Percentiles rank a stretch among this genome's conserved stretches.
Conservation (phyloP, 2,113 vertebrate genomes). For the Periophthalmodon schlosseri region DNA sequence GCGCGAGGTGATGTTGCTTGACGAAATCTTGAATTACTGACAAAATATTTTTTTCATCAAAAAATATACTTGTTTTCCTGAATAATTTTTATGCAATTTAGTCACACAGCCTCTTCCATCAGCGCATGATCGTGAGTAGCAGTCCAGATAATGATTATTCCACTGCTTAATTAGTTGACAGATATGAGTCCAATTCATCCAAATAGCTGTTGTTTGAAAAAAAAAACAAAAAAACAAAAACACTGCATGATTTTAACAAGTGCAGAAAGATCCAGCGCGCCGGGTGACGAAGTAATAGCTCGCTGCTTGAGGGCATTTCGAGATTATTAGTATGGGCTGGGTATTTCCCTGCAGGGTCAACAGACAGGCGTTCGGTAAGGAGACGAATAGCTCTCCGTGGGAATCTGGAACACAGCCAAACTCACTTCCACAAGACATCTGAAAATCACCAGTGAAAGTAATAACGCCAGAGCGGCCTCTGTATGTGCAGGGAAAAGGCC, state of each 20-base stretch:
- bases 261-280: slow-evolving; percentile 5
- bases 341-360: slow-evolving; percentile 14
- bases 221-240: too few species aligned
- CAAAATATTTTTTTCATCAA: too few species aligned
- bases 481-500: background rate
- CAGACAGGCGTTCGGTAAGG: slow-evolving; percentile 15
- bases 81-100: too few species aligned
- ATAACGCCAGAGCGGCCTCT: background rate
- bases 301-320: slow-evolving; percentile 2
- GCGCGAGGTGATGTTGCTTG: too few species aligned
- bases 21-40: too few species aligned
- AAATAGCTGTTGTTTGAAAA: background rate
- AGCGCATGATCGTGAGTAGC: too few species aligned
- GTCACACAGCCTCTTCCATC: too few species aligned
- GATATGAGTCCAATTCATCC: background rate
- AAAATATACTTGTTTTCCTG: too few species aligned
- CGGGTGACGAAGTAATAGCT: background rate
- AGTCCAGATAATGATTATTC: too few species aligned
- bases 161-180: too few species aligned
- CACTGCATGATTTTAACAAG: background rate
- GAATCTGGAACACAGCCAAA: slow-evolving; percentile 28
- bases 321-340: slow-evolving; percentile 1
- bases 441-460: background rate
- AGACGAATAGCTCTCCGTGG: slow-evolving; percentile 23
- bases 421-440: slow-evolving; percentile 11